Conservation (phyloP, 2,113 vertebrate species). For the Brachionichthys hirsutus region DNA sequence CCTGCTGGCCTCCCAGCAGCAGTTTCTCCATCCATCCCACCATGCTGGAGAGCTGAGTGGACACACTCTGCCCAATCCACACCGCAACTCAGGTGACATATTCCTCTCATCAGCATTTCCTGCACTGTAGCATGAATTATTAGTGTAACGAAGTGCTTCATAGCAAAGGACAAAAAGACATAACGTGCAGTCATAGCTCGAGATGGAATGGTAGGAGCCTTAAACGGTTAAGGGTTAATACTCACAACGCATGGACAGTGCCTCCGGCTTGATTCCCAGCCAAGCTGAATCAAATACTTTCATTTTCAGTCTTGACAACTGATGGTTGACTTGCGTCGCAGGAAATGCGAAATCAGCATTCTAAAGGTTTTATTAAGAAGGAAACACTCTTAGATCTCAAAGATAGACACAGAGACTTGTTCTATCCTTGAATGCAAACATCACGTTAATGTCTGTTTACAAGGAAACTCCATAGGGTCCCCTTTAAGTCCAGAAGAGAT, state of each 20-base stretch:
- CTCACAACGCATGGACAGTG: too few species aligned
- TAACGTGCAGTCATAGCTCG: too few species aligned
- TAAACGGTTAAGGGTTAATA: too few species aligned
- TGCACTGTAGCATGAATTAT: background rate
- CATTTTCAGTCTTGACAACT: too few species aligned
- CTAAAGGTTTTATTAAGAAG: background rate
- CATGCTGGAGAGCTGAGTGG: slow-evolving; percentile 89
- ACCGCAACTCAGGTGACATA: slow-evolving; percentile 87
- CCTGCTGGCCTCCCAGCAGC: slow-evolving; percentile 91
- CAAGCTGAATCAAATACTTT: too few species aligned
- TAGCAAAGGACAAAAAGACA: too few species aligned
- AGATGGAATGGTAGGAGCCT: too few species aligned
- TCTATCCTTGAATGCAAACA: background rate
- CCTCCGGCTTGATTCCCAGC: too few species aligned
- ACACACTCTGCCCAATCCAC: slow-evolving; percentile 87
- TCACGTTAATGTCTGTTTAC: background rate
- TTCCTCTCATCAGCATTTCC: background rate
- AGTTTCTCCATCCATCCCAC: slow-evolving; percentile 90
- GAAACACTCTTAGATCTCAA: background rate
- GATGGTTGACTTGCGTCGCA: too few species aligned
- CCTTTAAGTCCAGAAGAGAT: background rate
- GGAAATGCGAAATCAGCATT: too few species aligned
- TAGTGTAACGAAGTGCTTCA: too few species aligned
- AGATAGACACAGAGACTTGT: background rate
- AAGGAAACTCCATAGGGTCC: background rate